These are phyloP conservation scores for Cephus rjabovi DNA, from an alignment of 2,888 invertebrate genomes.

Conservation along the genomic window DNA sequence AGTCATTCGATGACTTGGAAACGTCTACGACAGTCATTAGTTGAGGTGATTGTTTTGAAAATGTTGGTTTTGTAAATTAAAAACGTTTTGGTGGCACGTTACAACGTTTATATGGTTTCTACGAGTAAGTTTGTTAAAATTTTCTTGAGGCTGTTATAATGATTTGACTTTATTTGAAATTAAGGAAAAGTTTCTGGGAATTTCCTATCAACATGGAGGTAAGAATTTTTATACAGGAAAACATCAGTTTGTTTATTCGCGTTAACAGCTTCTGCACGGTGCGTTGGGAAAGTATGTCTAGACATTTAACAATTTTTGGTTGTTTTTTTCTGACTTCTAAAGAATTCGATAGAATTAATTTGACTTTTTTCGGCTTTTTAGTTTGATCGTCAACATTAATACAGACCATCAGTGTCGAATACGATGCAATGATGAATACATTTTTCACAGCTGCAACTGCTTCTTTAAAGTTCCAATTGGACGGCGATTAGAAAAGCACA, in stretches of 20 bases:
- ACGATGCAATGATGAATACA: conserved; percentile 18
- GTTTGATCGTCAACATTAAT: conserved; percentile 15
- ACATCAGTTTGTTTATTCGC: not conserved
- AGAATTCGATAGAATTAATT: not conserved
- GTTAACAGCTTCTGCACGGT: not conserved
- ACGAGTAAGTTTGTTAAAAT: no score
- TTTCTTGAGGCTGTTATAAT: no score
- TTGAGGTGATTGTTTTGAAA: no score
- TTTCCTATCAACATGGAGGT: not conserved
- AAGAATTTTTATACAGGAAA: not conserved
- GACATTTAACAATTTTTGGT: not conserved
- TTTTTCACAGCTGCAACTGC: not conserved
- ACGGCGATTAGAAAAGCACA: not conserved
- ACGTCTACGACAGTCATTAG: no score
- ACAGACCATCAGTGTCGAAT: conserved; percentile 46
- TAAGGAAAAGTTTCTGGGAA: not conserved
- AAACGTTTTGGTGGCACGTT: no score
- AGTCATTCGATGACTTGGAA: no score
- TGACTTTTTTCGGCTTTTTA: not conserved
- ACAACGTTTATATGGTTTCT: no score
- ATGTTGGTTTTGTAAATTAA: no score
- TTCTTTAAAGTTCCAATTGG: not conserved
- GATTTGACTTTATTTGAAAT: no score
- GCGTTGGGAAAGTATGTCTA: not conserved
- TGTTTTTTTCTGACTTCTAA: not conserved